Evolutionary conservation across 2,113 vertebrate genomes (phyloP).

Genomic region (Antennarius striatus): DNA sequence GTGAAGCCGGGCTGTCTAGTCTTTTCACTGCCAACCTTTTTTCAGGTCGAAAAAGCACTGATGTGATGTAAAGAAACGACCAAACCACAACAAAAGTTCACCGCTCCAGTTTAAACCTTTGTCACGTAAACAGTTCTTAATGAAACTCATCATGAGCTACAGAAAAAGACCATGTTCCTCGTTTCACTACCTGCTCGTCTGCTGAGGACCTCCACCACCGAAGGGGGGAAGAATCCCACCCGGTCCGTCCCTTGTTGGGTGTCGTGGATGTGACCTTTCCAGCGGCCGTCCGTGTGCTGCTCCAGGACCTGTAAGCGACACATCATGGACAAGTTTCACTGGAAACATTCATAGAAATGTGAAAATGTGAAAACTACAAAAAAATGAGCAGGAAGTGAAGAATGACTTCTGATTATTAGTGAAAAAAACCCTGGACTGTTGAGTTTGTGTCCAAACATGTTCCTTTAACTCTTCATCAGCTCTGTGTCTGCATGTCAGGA

Average conservation of each 20-base stretch:
- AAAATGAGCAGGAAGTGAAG: no score
- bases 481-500: conserved; percentile 3
- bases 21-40: no score
- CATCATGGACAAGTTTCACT: conserved; percentile 10
- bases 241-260: conserved; percentile 89
- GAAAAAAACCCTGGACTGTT: no score
- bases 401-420: no score
- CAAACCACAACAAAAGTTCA: no score
- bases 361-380: no score
- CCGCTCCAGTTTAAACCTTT: no score
- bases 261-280: conserved; percentile 96
- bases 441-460: background rate
- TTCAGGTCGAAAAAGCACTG: no score
- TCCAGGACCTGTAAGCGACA: conserved; percentile 85
- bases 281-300: conserved; percentile 91
- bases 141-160: no score
- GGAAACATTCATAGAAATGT: background rate
- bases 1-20: no score
- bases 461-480: conserved; percentile 1
- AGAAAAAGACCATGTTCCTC: background rate
- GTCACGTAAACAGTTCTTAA: no score
- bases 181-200: conserved; percentile 84
- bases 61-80: no score
- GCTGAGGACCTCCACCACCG: conserved; percentile 95
- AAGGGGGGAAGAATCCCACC: conserved; percentile 93